These are phyloP conservation scores for Merodon equestris DNA, from an alignment of 2,888 invertebrate species.

Conservation along the genomic window DNA sequence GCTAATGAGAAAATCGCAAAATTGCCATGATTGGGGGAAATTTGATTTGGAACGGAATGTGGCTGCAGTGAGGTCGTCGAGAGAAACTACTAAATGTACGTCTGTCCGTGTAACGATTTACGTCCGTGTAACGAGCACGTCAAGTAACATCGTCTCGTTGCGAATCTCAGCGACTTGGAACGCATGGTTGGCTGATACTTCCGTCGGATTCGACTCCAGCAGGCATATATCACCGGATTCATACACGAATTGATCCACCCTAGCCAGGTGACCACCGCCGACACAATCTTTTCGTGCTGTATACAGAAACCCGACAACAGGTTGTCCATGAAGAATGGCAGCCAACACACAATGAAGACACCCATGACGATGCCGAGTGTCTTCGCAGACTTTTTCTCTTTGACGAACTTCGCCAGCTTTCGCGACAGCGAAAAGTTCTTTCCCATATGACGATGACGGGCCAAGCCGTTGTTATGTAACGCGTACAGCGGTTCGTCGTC, in stretches of 20 bases:
- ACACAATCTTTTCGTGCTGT: constrained; percentile 91
- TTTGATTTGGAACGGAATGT: constrained; percentile 1
- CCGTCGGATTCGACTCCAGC: constrained; percentile 93
- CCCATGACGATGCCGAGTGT: constrained; percentile 98
- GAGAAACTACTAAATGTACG: constrained; percentile 85
- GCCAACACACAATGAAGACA: constrained; percentile 97
- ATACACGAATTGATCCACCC: constrained; percentile 98
- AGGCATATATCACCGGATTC: constrained; percentile 99
- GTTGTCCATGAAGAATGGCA: constrained; percentile 98
- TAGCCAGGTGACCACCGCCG: constrained; percentile 94
- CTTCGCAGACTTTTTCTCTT: constrained; percentile 98
- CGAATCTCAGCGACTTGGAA: constrained; percentile 91
- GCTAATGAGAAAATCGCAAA: constrained; percentile 9
- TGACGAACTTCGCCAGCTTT: constrained; percentile 96
- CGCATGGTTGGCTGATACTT: constrained; percentile 92
- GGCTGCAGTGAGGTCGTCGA: constrained; percentile 21
- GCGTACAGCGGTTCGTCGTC: constrained; percentile 86
- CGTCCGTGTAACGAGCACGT: constrained; percentile 87
- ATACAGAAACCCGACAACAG: constrained; percentile 93
- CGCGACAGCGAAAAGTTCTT: constrained; percentile 96
- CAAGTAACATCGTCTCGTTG: constrained; percentile 88
- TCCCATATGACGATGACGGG: constrained; percentile 85
- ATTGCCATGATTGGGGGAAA: constrained; percentile 15
- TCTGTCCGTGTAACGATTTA: constrained; percentile 90
- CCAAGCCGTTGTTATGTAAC: constrained; percentile 87